Evolutionary conservation across 1,140 invertebrate genomes (phyloP), one percentile per base, ranked within the genome.

Genomic region (Nasonia giraulti): DNA sequence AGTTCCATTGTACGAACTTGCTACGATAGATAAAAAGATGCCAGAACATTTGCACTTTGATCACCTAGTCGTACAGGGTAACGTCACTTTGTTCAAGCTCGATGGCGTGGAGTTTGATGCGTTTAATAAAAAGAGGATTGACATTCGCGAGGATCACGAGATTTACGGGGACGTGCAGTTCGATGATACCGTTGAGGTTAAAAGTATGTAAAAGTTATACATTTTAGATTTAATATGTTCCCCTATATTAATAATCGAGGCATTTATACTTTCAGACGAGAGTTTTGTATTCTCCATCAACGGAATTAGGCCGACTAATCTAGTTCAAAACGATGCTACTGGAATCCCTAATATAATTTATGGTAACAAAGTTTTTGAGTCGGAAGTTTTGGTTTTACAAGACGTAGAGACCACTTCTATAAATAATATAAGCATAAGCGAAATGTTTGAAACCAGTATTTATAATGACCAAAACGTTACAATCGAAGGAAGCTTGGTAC

Each of bases 401-500:
- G 20, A 89, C 12, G 69, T 89, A 37, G 11, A 85, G n/a, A 71
- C 86, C 2, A 31, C 73, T 14, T 76, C 44, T 11, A 80, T 91
- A 3, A 91, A 91, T 68, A 71, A 82, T 20, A 17, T 88, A 0
- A 66, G 90, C 33, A 66, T 91, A 27, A 83, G 71, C 1, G 47
- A 84, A 8, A 86, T 87, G 17, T 91, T 87, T 44, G 50, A 80
- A 0, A 69, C 85, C 23, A 87, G 89, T 27, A 73, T 91, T 23
- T 81, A 88, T 20, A 88, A 88, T n/a, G 50, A 88, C 40, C 87
- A 89, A 50, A 78, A 90, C 23, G 83, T 87, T 10, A 78, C 88
- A 1, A 89, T 92, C 7, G 47, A 66, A 17, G 91, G 90, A 74
- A 82, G 91, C 40, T 71, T 92, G 79, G 91, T 92, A 84, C 86